Base-by-base conservation (phyloP, 2,888 invertebrate genomes). In the Cantharis rustica region DNA sequence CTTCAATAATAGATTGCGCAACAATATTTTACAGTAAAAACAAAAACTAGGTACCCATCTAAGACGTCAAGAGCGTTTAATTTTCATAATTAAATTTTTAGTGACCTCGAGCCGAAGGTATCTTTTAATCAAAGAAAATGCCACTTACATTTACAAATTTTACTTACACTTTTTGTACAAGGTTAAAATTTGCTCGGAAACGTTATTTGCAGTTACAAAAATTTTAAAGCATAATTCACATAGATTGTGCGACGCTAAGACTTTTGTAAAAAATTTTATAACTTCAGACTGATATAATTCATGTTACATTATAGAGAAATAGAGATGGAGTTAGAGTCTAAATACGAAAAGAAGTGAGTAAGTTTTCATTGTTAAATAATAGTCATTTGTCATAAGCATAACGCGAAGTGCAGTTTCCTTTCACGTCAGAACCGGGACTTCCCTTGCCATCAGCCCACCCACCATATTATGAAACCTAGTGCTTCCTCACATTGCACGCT, bases 331-430 rank as follows among this genome's bases (percentile, higher is more conserved):
- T 68, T 73, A 80, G 72, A 75, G 72, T 76, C 79, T 77, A 75
- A 80, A 77, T 79, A 80, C 73, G 77, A 76, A 75, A 78, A 76
- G 73, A 79, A 79, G 76, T 81, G 80, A 80, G 79, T 78, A 79
- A 81, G 81, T 80, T 77, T 75, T 81, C 82, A 83, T 83, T 83
- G 83, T 83, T 82, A 81, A 80, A 81, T 79, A 76, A 80, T 79
- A 83, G 83, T 83, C 83, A 83, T 83, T 83, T 83, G 83, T 83
- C 83, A 83, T 81, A 77, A 78, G 80, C 80, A 81, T 82, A 82
- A 82, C 82, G 82, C 81, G 82, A 78, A 81, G 81, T 82, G 81
- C 82, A 83, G 83, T 83, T 83, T 83, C 83, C 83, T 83, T 83
- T 83, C 83, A 83, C 82, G 83, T 83, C 83, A 83, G 82, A 78